Evolutionary conservation across 2,888 invertebrate genomes (phyloP).

Genomic region (Drosophila nr. fundita): DNA sequence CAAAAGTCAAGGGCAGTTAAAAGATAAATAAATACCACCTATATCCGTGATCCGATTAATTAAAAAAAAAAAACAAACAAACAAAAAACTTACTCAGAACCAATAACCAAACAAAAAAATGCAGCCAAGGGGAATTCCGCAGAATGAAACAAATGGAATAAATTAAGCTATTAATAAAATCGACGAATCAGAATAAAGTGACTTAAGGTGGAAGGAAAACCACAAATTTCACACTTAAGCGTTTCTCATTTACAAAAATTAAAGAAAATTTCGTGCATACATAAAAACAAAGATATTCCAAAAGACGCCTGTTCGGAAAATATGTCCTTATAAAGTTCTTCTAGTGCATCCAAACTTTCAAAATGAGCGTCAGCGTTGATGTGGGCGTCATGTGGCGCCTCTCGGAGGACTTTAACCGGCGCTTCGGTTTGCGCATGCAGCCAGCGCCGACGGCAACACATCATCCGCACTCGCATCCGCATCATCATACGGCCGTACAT

Average conservation of each 20-base stretch:
- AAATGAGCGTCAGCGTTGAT: slow-evolving; percentile 85
- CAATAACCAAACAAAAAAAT: background rate
- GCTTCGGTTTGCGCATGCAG: slow-evolving; percentile 85
- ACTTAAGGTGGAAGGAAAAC: background rate
- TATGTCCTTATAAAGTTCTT: slow-evolving; percentile 9
- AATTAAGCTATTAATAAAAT: background rate
- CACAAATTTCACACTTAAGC: too few relatives aligned
- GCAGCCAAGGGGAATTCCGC: background rate
- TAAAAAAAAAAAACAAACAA: background rate
- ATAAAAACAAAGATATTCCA: background rate
- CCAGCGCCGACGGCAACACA: slow-evolving; percentile 80
- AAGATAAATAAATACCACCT: slow-evolving; percentile 1
- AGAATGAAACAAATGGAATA: background rate
- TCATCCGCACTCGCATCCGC: slow-evolving; percentile 51
- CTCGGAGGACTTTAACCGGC: slow-evolving; percentile 85
- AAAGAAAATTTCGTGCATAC: background rate
- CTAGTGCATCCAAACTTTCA: background rate
- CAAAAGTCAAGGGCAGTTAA: background rate
- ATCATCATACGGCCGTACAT: slow-evolving; percentile 65
- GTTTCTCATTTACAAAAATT: too few relatives aligned
- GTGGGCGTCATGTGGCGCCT: slow-evolving; percentile 86
- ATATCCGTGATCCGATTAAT: background rate
- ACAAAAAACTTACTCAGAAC: background rate
- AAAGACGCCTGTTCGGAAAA: background rate
- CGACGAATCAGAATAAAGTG: background rate